These are phyloP conservation scores for Lithophane leautieri DNA, from an alignment of 2,888 invertebrate genomes.

Conservation along the genomic window DNA sequence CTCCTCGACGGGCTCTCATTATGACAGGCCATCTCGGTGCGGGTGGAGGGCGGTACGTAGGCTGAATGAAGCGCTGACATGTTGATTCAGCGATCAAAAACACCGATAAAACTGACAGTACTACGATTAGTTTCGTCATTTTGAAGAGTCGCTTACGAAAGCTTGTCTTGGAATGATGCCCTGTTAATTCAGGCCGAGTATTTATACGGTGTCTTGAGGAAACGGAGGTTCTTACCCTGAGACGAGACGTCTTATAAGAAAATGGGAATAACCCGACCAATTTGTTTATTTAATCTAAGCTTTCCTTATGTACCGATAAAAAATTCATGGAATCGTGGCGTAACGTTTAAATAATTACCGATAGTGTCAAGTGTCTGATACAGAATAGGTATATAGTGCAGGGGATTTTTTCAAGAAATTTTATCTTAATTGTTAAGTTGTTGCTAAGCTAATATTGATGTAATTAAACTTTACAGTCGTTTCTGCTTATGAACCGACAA, in stretches of 20 bases:
- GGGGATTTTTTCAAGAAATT: slow-evolving; percentile 23
- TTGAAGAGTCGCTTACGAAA: slow-evolving; percentile 17
- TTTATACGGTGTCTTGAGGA: slow-evolving; percentile 50
- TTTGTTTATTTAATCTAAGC: slow-evolving; percentile 31
- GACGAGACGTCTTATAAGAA: slow-evolving; percentile 7
- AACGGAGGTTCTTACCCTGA: slow-evolving; percentile 48
- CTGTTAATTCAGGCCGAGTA: slow-evolving; percentile 16
- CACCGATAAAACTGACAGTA: slow-evolving; percentile 46
- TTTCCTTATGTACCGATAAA: slow-evolving; percentile 33
- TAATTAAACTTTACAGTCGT: slow-evolving; percentile 1
- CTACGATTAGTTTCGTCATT: slow-evolving; percentile 46
- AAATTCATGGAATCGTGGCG: slow-evolving; percentile 1
- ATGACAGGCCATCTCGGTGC: not conserved
- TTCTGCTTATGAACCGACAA: not conserved
- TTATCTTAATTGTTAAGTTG: not conserved
- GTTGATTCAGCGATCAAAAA: slow-evolving; percentile 48
- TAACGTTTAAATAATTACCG: slow-evolving; percentile 3
- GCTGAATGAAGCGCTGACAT: slow-evolving; percentile 34
- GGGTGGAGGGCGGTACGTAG: slow-evolving; percentile 46
- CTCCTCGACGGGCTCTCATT: slow-evolving; percentile 35
- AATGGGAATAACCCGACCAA: slow-evolving; percentile 49
- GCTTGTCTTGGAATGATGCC: slow-evolving; percentile 35
- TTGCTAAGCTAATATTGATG: slow-evolving; percentile 1
- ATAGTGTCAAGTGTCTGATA: not conserved
- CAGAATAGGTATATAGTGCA: not conserved